phyloP scores from a whole-genome alignment of 35 echinoderm and acorn worm genomes.

The Heliocidaris tuberculata region DNA sequence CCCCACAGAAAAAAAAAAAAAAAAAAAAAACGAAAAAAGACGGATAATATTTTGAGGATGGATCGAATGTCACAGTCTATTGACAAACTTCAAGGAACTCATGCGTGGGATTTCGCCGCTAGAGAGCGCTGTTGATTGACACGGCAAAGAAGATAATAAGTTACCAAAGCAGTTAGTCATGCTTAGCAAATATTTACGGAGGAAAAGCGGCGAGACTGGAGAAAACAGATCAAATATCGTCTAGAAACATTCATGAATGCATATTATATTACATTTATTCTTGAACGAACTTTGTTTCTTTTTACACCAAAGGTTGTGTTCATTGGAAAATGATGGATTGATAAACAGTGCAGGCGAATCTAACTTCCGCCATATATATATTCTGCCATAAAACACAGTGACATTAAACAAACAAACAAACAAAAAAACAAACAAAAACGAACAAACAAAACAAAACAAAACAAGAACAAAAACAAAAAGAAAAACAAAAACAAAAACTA shows the following conservation, averaged over 20 bases:
- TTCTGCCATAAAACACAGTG: too few species aligned
- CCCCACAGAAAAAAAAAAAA: not conserved
- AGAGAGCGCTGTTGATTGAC: slow-evolving; percentile 15
- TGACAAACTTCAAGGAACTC: not conserved
- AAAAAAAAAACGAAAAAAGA: not conserved
- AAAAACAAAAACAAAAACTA: too few species aligned
- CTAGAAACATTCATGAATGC: not conserved
- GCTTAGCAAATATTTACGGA: not conserved
- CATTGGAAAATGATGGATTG: too few species aligned
- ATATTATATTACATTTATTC: not conserved
- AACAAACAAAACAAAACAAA: not conserved
- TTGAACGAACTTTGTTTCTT: not conserved
- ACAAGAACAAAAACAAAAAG: too few species aligned
- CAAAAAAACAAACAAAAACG: too few species aligned
- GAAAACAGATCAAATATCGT: not conserved
- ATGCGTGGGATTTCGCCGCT: not conserved
- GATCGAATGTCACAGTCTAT: not conserved
- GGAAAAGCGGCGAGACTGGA: not conserved
- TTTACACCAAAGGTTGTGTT: not conserved
- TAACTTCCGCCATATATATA: too few species aligned
- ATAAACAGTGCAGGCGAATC: too few species aligned
- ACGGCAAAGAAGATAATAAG: not conserved
- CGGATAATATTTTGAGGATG: not conserved
- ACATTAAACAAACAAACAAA: too few species aligned
- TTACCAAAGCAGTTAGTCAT: slow-evolving; percentile 17